Evolutionary conservation across 2,888 invertebrate genomes (phyloP).

Genomic region (Dynastes hyllus): DNA sequence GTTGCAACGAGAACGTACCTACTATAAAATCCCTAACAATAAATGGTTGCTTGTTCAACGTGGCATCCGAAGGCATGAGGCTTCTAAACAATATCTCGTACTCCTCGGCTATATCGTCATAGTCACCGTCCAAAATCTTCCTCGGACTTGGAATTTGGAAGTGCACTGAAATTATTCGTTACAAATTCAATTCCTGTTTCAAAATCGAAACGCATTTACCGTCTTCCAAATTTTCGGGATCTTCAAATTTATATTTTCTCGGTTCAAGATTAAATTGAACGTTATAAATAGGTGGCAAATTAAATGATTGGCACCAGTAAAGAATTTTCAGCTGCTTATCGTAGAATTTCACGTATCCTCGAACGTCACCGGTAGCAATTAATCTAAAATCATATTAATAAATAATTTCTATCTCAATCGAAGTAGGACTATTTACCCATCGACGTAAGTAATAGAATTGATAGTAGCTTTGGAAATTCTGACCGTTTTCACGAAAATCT

Average conservation of each 20-base stretch:
- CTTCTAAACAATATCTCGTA: conserved; percentile 62
- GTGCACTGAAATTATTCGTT: conserved; percentile 25
- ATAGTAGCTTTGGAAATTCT: conserved; percentile 70
- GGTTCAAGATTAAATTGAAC: conserved; percentile 72
- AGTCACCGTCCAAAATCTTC: conserved; percentile 56
- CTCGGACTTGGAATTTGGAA: conserved; percentile 50
- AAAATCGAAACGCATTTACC: conserved; percentile 39
- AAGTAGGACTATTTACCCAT: conserved; percentile 69
- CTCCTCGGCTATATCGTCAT: conserved; percentile 62
- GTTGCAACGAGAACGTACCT: conserved; percentile 68
- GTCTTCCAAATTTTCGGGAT: conserved; percentile 55
- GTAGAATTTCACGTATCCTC: conserved; percentile 75
- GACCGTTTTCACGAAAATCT: conserved; percentile 72
- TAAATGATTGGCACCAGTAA: conserved; percentile 74
- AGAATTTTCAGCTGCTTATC: conserved; percentile 74
- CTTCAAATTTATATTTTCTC: conserved; percentile 56
- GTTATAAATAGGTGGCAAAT: conserved; percentile 70
- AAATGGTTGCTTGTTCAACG: conserved; percentile 71
- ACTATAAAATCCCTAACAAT: conserved; percentile 75
- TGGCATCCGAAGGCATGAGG: conserved; percentile 73
- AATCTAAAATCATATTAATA: conserved; percentile 56
- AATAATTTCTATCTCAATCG: not conserved
- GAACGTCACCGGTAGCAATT: conserved; percentile 73
- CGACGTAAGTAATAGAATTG: conserved; percentile 72
- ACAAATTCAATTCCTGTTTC: not conserved